A percentile compares a stretch with the other conserved stretches of the same genome.
Evolutionary conservation across 2,113 vertebrate genomes (phyloP).

Genomic region (Telmatochromis sp.): DNA sequence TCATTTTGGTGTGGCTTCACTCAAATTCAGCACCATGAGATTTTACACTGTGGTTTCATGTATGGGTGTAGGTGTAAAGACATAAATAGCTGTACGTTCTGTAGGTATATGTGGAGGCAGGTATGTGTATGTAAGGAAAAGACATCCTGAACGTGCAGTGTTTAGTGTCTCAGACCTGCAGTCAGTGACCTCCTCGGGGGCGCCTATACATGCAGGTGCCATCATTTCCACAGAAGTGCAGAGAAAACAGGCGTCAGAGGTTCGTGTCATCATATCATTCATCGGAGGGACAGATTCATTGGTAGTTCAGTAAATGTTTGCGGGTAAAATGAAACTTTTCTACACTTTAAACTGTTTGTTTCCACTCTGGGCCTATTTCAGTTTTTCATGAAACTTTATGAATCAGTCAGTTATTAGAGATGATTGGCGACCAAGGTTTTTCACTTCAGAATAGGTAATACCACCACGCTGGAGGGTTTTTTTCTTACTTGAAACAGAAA

Average conservation of each 20-base stretch:
- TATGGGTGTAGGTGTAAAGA: conserved; percentile 5
- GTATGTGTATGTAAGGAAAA: background rate
- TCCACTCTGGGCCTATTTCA: background rate
- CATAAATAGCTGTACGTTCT: conserved; percentile 7
- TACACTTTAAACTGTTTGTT: background rate
- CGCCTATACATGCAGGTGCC: background rate
- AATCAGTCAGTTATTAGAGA: background rate
- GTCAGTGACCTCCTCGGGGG: background rate
- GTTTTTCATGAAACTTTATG: background rate
- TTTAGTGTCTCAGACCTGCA: background rate
- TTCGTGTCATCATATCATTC: background rate
- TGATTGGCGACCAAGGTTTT: background rate
- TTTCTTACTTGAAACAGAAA: background rate
- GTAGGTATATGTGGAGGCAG: background rate
- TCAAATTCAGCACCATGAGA: conserved; percentile 7
- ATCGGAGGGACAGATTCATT: background rate
- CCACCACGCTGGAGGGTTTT: background rate
- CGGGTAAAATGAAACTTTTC: background rate
- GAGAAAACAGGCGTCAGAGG: background rate
- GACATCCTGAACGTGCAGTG: background rate
- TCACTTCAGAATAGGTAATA: background rate
- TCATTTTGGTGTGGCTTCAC: conserved; percentile 44
- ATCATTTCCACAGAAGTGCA: background rate
- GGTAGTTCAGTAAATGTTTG: background rate
- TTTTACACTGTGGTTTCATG: conserved; percentile 11